Evolutionary conservation across 2,797 vertebrate species (phyloP), one percentile per base, ranked within the genome.

Genomic region (Muraenolepis orangiensis): DNA sequence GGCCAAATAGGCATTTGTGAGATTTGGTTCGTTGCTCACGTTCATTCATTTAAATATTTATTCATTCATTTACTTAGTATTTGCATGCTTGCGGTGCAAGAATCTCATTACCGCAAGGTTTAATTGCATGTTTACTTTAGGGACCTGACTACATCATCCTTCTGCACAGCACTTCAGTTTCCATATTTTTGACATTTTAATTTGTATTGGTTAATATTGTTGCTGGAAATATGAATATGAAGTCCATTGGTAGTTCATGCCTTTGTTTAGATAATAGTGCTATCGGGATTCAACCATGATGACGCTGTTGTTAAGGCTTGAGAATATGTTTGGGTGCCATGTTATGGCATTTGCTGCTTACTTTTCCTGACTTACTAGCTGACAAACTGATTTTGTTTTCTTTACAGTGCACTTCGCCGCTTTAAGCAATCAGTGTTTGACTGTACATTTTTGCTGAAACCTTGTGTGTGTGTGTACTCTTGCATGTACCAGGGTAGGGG

Each of bases 1-100:
- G 68, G 68, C 42, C 31, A 75, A 61, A 70, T 70, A 64, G 51
- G 42, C 23, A 31, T 5, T n/a, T 38, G 74, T 10, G 11, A 75
- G 57, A 13, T 18, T 23, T 31, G 51, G n/a, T 46, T 70, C 5
- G 34, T 70, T 3, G 34, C 26, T 71, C 20, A 14, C 28, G 69
- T 20, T 4, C 70, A 16, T 31, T 64, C 66, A 67, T 67, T 31
- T 29, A 67, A 67, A 29, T 67, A 6, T 67, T 31, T 16, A 67
- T 30, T 18, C 12, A 20, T 67, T 67, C 3, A 12, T 64, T 64
- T 64, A 12, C 57, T 64, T 26, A 26, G 57, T 12, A 26, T 64
- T 64, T 64, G 23, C 57, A 64, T 64, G 23, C 57, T 10, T 26
- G 23, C 57, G 26, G 57, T 23, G 57, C 26, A 64, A 10, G n/a